Conservation (phyloP, 2,888 invertebrate genomes). For the Trachelus stipa region DNA sequence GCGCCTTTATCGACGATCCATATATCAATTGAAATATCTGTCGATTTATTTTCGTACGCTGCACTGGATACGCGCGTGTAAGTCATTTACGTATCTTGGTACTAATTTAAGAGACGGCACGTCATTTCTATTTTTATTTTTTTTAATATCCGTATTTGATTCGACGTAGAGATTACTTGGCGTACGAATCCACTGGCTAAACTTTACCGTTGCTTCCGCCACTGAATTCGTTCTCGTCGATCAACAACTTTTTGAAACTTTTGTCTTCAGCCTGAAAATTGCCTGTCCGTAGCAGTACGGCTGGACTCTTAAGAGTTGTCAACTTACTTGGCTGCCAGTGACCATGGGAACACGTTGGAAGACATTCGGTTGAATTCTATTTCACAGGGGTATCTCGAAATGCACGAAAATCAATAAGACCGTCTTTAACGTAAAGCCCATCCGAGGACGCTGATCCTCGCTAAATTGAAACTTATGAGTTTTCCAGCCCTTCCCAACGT, state of each 20-base stretch:
- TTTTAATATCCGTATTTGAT: background rate
- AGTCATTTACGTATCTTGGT: background rate
- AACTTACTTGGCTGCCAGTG: background rate
- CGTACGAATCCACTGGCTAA: background rate
- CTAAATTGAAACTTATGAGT: constrained; percentile 67
- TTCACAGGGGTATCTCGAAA: constrained; percentile 25
- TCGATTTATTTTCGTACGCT: background rate
- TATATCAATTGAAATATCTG: background rate
- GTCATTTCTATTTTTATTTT: background rate
- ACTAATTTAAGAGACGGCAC: background rate
- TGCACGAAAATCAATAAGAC: constrained; percentile 53
- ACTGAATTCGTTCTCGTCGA: background rate
- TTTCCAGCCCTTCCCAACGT: constrained; percentile 44
- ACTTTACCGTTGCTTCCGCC: background rate
- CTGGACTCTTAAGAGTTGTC: background rate
- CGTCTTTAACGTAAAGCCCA: constrained; percentile 43
- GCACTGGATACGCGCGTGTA: background rate
- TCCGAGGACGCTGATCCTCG: constrained; percentile 61
- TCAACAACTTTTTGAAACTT: background rate
- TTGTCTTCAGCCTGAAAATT: background rate
- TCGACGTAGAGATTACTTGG: background rate
- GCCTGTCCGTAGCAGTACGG: background rate
- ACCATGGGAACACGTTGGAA: background rate
- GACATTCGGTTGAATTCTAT: background rate
- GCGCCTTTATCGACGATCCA: background rate